A percentile compares a stretch with the other conserved stretches of the same genome.
phyloP scores from a whole-genome alignment of 2,888 invertebrate species.

The Argyresthia goedartella region DNA sequence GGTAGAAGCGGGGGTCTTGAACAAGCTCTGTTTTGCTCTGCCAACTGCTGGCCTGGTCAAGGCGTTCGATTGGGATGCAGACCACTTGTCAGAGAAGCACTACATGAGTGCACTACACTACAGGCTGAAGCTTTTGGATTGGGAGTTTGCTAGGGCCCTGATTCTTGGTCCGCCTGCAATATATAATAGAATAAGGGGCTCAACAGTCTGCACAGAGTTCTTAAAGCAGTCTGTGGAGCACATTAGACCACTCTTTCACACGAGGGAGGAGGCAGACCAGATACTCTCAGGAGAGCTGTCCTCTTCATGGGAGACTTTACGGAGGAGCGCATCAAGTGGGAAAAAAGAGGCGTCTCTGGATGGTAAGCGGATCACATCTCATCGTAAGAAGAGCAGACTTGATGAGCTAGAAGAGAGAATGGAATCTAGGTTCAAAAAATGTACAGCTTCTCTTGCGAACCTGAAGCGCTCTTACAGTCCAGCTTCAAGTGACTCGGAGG shows the following conservation, averaged over 20 bases:
- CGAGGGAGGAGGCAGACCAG: background rate
- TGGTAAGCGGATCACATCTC: background rate
- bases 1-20: slow-evolving; percentile 1
- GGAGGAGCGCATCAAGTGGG: background rate
- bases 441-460: background rate
- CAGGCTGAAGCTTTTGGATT: slow-evolving; percentile 14
- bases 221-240: background rate
- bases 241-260: background rate
- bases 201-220: slow-evolving; percentile 6
- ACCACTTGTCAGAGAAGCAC: slow-evolving; percentile 13
- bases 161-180: slow-evolving; percentile 12
- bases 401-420: background rate
- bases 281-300: background rate
- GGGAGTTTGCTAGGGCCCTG: slow-evolving; percentile 13
- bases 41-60: slow-evolving; percentile 1
- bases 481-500: background rate
- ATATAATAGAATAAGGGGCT: slow-evolving; percentile 11
- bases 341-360: background rate
- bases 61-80: slow-evolving; percentile 1
- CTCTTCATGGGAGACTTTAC: background rate
- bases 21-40: slow-evolving; percentile 4
- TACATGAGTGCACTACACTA: slow-evolving; percentile 12
- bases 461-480: background rate
- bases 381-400: background rate
- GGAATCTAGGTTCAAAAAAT: background rate